phyloP scores from a whole-genome alignment of 2,113 vertebrate species.

The Pedionomus torquatus region DNA sequence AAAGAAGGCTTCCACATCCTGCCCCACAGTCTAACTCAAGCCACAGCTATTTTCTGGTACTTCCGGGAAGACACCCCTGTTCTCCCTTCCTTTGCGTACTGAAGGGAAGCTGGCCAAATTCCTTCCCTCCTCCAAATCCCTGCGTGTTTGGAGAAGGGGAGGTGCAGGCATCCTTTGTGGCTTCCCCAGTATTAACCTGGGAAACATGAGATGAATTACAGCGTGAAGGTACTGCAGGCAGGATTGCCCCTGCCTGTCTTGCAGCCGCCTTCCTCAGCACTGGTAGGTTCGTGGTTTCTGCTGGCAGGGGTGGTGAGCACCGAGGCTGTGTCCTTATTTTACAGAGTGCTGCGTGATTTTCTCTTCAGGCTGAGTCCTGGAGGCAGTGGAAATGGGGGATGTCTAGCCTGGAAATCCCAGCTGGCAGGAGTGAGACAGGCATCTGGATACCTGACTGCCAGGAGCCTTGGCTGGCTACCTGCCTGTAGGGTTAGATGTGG shows the following conservation, averaged over 20 bases:
- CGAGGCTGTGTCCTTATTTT: fast-evolving
- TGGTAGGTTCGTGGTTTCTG: neutral
- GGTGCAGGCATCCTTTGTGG: neutral
- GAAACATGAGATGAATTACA: neutral
- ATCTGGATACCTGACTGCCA: too few species aligned
- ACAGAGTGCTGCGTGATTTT: neutral
- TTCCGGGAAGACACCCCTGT: constrained; percentile 33
- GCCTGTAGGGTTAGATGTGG: neutral
- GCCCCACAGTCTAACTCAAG: neutral
- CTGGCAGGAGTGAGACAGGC: neutral
- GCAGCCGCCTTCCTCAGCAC: fast-evolving
- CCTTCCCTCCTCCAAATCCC: neutral
- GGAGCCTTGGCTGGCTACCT: neutral
- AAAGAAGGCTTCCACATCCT: constrained; percentile 54
- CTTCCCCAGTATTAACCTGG: fast-evolving
- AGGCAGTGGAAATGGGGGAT: neutral
- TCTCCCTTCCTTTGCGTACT: neutral
- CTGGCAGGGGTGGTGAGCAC: neutral
- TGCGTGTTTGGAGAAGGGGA: neutral
- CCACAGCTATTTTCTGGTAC: neutral
- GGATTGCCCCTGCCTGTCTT: neutral
- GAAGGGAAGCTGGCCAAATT: neutral
- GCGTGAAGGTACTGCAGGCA: fast-evolving
- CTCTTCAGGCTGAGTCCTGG: neutral
- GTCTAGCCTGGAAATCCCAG: neutral